Evolutionary conservation across 2,113 vertebrate genomes (phyloP).

Genomic region (Myrmecophaga tridactyla): DNA sequence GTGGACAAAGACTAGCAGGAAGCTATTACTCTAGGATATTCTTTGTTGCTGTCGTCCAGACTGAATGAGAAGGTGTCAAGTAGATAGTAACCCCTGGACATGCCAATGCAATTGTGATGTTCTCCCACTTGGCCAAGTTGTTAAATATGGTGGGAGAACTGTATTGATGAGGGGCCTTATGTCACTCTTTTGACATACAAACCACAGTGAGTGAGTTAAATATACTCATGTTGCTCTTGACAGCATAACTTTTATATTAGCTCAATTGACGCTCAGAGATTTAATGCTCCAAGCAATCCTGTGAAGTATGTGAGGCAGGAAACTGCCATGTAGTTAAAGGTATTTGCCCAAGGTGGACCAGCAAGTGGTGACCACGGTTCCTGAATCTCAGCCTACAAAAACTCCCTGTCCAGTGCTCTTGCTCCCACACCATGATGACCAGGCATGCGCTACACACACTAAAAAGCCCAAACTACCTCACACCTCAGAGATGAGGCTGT

Average conservation of each 20-base stretch:
- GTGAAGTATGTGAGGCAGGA: neutral
- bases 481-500: neutral
- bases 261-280: neutral
- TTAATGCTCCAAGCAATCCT: neutral
- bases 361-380: neutral
- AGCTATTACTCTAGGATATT: neutral
- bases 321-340: neutral
- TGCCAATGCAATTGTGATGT: neutral
- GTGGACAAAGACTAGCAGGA: neutral
- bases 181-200: neutral
- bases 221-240: neutral
- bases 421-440: neutral
- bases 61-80: neutral
- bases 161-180: neutral
- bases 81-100: neutral
- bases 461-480: neutral
- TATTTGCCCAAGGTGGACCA: neutral
- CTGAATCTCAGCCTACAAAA: neutral
- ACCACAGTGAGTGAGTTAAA: neutral
- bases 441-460: neutral
- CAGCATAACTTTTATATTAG: neutral
- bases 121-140: neutral
- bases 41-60: neutral
- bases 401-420: neutral
- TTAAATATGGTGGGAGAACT: neutral